Percentiles rank a stretch among this genome's conserved stretches.
phyloP scores from a whole-genome alignment of 2,888 invertebrate genomes.

The Chamaedrilus cognettii region DNA sequence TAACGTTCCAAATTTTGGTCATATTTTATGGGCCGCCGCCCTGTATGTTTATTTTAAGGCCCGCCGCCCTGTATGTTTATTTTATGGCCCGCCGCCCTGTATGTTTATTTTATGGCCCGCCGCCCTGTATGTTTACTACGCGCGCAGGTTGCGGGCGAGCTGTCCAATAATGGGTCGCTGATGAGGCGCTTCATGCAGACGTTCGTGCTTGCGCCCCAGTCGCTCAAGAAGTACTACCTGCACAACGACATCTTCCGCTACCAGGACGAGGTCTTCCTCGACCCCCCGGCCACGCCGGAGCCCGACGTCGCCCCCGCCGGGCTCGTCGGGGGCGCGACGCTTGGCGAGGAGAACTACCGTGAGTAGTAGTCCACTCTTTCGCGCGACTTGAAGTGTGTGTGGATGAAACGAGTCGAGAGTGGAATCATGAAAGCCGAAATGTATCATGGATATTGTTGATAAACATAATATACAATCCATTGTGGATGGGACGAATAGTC shows the following conservation, averaged over 20 bases:
- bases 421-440: too few relatives aligned
- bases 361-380: neutral
- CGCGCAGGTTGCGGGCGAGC: constrained; percentile 89
- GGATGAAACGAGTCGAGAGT: too few relatives aligned
- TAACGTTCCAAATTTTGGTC: too few relatives aligned
- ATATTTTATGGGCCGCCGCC: too few relatives aligned
- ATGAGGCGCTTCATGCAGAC: constrained; percentile 99
- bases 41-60: too few relatives aligned
- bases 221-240: constrained; percentile 97
- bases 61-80: too few relatives aligned
- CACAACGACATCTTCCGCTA: constrained; percentile 99
- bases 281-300: constrained; percentile 50
- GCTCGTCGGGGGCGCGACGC: constrained; percentile 29
- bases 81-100: too few relatives aligned
- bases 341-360: neutral
- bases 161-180: constrained; percentile 94
- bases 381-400: too few relatives aligned
- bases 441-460: too few relatives aligned
- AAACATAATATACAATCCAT: too few relatives aligned
- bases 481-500: too few relatives aligned
- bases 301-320: constrained; percentile 37
- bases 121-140: neutral
- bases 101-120: too few relatives aligned
- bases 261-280: constrained; percentile 77
- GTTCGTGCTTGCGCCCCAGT: constrained; percentile 91